Evolutionary conservation across 2,797 vertebrate genomes (phyloP), one percentile per base, ranked within the genome.

Genomic region (Microctenopoma stevenorrisi): DNA sequence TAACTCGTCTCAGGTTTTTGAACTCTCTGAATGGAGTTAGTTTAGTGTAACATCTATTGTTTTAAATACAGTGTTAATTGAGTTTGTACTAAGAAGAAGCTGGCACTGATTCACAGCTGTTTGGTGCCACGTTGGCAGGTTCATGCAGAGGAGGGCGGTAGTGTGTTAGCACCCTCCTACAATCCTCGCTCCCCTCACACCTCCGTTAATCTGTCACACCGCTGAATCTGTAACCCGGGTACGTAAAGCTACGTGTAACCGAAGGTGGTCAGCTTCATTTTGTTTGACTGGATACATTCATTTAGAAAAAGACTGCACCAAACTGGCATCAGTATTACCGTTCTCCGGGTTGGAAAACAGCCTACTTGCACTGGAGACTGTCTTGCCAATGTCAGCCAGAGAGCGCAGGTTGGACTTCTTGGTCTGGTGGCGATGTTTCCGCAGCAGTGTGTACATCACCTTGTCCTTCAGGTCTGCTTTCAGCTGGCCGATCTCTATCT

Each of bases 281-380:
- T 38, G 14, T 51, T 64, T 1, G 59, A 67, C 70, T 64, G 14
- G 12, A 14, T 4, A 44, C 43, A 3, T 30, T 47, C 37, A 42
- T 30, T 30, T 33, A 38, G 42, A 47, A 72, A 25, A 82, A 83
- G 89, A 94, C 93, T 92, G 93, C 90, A 93, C 93, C 94, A 94
- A 92, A 90, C 82, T 83, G 91, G 94, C 94, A 93, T 91, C 93
- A 92, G 93, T 93, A 96, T 98, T 98, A 98, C 96, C 96, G 91
- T 97, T 97, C 85, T 98, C 96, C 65, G 93, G 95, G 95, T 92
- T 96, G 95, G 96, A 93, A 96, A 98, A 98, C 96, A 98, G 96
- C 96, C 96, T 96, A 97, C 98, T 98, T 96, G 98, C 97, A 95
- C 96, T 97, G 93, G 98, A 98, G 90, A 98, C 97, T 22, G 98